phyloP scores from a whole-genome alignment of 2,113 vertebrate species.

The Stigmatopora argus region DNA sequence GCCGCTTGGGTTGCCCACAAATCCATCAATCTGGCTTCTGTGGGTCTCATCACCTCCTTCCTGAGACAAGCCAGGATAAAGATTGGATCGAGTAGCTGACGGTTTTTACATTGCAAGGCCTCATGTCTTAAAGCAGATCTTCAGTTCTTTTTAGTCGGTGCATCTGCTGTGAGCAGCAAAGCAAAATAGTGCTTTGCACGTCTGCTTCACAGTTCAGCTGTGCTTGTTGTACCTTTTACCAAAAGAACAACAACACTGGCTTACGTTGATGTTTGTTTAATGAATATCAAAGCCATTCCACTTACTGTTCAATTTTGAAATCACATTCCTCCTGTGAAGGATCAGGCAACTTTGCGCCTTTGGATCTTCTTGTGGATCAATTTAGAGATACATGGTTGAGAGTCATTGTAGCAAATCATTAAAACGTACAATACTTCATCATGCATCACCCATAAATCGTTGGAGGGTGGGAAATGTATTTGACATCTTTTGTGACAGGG shows the following conservation, averaged over 20 bases:
- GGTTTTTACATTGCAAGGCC: conserved; percentile 15
- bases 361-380: background rate
- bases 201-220: background rate
- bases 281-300: background rate
- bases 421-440: background rate
- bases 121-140: background rate
- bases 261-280: background rate
- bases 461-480: background rate
- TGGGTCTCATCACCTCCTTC: conserved; percentile 66
- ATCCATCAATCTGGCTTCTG: conserved; percentile 84
- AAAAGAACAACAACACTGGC: background rate
- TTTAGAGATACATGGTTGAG: too few species aligned
- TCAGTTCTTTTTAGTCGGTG: background rate
- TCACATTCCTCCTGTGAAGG: background rate
- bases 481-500: background rate
- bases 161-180: background rate
- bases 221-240: background rate
- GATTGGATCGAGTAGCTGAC: conserved; percentile 37
- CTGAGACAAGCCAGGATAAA: conserved; percentile 57
- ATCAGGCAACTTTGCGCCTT: background rate
- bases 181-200: background rate
- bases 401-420: background rate
- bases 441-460: background rate
- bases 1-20: conserved; percentile 82
- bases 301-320: background rate